Base-by-base conservation (phyloP, 1,140 invertebrate species). In the Heterodera schachtii region DNA sequence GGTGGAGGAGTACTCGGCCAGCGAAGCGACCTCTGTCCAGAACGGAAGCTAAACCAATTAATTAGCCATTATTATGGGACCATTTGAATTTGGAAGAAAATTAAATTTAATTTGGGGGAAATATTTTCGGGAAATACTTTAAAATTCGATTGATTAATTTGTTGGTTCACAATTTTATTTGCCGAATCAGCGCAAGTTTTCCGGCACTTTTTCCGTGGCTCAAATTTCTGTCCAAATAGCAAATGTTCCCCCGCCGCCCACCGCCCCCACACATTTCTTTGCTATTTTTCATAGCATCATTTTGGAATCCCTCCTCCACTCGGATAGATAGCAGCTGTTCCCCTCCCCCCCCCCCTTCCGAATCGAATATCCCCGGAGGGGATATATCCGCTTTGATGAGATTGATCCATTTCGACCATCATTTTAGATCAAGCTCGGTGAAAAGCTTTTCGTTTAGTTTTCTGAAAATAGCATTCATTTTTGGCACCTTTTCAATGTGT, bases 1-100 rank as follows among this genome's bases (percentile, higher is more conserved):
- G 31, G 69, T 43, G 69, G 77, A 64, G 31, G 77, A 78, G 70
- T 78, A 78, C 70, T 78, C 77, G 49, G 49, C 31, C 31, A 71
- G 69, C 31, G 69, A 46, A 13, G 44, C 69, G n/a, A 11, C 31
- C 69, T 43, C 69, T 46, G 69, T 41, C 1, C 57, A 64, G 11
- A 64, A 64, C 16, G 57, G 57, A 64, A 64, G 57, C 57, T 73
- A 47, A 19, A 31, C 31, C 31, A 31, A 31, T 31, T 31, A 31
- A 31, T 31, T 31, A 1, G 31, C 31, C 31, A 31, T 31, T 31
- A 31, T 31, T 31, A n/a, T 31, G 31, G 31, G 1, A 31, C 31
- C 31, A 31, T 31, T 31, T 31, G n/a, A 31, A 31, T 31, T 31
- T 31, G 31, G 31, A 31, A 31, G 31, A 31, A 31, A 31, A 31